Evolutionary conservation across 2,113 vertebrate species (phyloP), one percentile per base, ranked within the genome.

Genomic region (Microcebus jonahi): DNA sequence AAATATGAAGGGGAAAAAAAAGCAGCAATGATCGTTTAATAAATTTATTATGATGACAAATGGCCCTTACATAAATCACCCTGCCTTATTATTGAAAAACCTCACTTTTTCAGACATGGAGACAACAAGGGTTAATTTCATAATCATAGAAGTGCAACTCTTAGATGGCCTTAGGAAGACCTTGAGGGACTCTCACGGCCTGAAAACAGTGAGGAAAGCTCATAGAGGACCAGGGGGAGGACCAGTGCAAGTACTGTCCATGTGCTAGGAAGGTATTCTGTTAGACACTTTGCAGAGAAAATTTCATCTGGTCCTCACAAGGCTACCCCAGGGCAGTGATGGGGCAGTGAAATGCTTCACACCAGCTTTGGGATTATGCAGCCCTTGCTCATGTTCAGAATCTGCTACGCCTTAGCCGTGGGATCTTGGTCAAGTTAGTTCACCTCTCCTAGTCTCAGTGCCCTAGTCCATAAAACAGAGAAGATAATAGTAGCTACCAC

Each of bases 31-130:
- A 98, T 98, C 13, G 34, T 97, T 98, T 98, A 98, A 98, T 98
- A 98, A 97, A 98, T 98, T 98, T 97, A 97, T 98, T 97, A 98
- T 97, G 98, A 98, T 98, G 97, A 98, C 96, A 98, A 97, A 98
- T 95, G 93, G 94, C 88, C 95, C 75, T 0, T 79, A 61, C 97
- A 97, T 98, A 98, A 98, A 98, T 98, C 98, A 98, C 84, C 94
- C 89, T 76, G 91, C 90, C 98, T 98, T 95, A 88, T 98, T 98
- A 98, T 92, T 95, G 94, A 96, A 87, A 97, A 86, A 61, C 90
- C 65, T 97, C 91, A 15, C 92, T 95, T 75, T 71, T 96, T 97
- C 94, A 94, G 92, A 97, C 59, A 27, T 9, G 34, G 91, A 94
- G 94, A 97, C 94, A 21, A 61, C 48, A 85, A 80, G 97, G 97